phyloP scores from a whole-genome alignment of 2,888 invertebrate species.

The Caenorhabditis sp. region DNA sequence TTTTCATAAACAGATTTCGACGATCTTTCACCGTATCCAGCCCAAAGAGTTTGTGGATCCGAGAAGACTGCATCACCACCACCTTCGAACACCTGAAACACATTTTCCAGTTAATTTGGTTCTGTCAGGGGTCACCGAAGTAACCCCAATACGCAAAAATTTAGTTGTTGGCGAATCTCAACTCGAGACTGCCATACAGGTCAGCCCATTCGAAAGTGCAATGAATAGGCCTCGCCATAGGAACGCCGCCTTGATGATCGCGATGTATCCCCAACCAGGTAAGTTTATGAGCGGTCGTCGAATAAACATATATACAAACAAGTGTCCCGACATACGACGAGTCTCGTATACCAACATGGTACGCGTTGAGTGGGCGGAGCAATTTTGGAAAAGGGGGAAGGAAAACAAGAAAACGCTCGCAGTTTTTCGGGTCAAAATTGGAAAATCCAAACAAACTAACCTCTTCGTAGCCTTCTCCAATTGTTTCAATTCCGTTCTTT shows the following conservation, averaged over 20 bases:
- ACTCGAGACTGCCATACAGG: background rate
- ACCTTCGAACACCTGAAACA: slow-evolving; percentile 56
- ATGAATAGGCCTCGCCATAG: slow-evolving; percentile 1
- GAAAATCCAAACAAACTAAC: background rate
- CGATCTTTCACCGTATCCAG: slow-evolving; percentile 67
- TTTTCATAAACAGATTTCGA: slow-evolving; percentile 62
- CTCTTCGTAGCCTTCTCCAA: slow-evolving; percentile 65
- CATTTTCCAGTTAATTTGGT: background rate
- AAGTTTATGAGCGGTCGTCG: background rate
- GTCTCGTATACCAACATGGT: background rate
- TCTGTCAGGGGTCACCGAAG: background rate
- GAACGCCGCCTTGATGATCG: slow-evolving; percentile 1
- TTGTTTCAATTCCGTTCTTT: slow-evolving; percentile 57
- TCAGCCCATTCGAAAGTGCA: background rate
- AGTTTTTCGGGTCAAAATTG: background rate
- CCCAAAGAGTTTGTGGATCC: slow-evolving; percentile 64
- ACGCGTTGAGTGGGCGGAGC: background rate
- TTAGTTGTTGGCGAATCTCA: slow-evolving; percentile 1
- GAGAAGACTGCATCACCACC: slow-evolving; percentile 71
- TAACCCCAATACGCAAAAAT: background rate
- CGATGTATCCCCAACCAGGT: background rate
- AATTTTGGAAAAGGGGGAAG: background rate
- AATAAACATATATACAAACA: background rate
- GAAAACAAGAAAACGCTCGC: background rate
- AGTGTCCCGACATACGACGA: background rate